Evolutionary conservation across 2,888 invertebrate genomes (phyloP), one percentile per base, ranked within the genome.

Genomic region (Harpalus rufipes): DNA sequence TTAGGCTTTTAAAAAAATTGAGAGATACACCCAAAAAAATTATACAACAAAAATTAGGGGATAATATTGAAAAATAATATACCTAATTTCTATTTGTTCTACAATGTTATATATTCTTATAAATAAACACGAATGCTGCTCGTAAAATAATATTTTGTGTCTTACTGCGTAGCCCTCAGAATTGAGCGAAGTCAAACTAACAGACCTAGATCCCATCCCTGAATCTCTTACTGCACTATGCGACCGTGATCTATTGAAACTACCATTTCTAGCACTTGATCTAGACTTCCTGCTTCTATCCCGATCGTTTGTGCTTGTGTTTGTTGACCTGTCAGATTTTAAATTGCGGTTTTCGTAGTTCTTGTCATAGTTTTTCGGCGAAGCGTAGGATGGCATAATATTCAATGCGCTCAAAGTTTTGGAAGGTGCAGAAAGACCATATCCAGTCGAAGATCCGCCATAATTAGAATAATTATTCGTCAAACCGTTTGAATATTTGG

Each of bases 111-210:
- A 14, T 14, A 51, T 51, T 51, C 10, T 51, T 12, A 51, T 51
- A 51, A 51, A 51, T 51, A 51, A 51, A 51, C 10, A 5, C 2
- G 44, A 51, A 51, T 51, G 44, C 44, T 12, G 10, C 44, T 51
- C 10, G 8, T 1, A 44, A 51, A 51, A 12, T 12, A 51, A 51
- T 51, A 51, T 51, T 51, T 51, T 51, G 44, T 44, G 12, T 91
- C 96, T 93, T 96, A 97, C 97, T 93, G 94, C 94, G 89, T 97
- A 97, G 92, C 96, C 96, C 92, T 96, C 96, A 86, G 96, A 96
- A 88, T 95, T 94, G 86, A 95, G 92, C 12, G 95, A 95, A 74
- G 93, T 94, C 87, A 95, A 93, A 90, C 95, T 95, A 85, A 94
- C 90, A 2, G 94, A 94, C 81, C 94, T 87, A 90, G 92, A 89